These are phyloP conservation scores for Lytechinus pictus DNA, from an alignment of 35 echinoderm and acorn worm species.

Conservation along the genomic window DNA sequence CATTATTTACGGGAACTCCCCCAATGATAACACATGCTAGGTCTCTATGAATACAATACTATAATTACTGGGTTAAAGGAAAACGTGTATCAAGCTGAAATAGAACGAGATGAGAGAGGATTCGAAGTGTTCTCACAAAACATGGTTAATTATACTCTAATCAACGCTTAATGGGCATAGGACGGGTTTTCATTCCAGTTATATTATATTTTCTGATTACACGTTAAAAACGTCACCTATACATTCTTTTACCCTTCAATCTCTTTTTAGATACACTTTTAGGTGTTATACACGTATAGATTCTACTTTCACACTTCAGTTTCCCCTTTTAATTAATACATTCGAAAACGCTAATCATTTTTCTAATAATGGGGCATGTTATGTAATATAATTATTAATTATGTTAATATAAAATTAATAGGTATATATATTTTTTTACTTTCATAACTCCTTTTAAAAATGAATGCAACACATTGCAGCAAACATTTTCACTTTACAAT, in stretches of 20 bases:
- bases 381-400: too few relatives aligned
- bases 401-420: too few relatives aligned
- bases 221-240: neutral
- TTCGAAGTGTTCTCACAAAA: neutral
- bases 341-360: too few relatives aligned
- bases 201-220: neutral
- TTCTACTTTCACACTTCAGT: neutral
- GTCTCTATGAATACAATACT: neutral
- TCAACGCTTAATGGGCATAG: neutral
- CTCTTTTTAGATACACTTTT: neutral
- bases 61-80: neutral
- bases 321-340: neutral
- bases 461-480: too few relatives aligned
- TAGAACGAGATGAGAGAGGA: neutral
- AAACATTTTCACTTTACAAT: too few relatives aligned
- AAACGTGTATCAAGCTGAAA: neutral
- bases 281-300: neutral
- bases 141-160: neutral
- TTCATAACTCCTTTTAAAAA: too few relatives aligned
- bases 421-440: too few relatives aligned
- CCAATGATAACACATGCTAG: neutral
- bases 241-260: neutral
- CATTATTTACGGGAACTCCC: neutral
- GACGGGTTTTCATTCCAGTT: neutral
- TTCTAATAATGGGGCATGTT: too few relatives aligned